Conservation (phyloP, 2,113 vertebrate species). For the Silurus meridionalis region DNA sequence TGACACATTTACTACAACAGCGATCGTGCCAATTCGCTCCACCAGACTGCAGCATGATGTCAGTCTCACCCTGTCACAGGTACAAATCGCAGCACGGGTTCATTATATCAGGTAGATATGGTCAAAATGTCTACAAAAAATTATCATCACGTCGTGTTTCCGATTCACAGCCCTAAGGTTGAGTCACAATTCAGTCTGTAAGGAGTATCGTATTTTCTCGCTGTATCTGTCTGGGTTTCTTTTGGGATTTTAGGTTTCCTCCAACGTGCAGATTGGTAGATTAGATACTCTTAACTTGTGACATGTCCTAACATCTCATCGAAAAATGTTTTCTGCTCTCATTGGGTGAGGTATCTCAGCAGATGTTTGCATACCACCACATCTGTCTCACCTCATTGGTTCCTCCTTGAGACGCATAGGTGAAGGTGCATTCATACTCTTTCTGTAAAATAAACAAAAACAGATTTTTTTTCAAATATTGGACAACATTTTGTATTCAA, state of each 20-base stretch:
- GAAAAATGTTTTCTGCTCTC: too few species aligned
- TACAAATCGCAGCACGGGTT: not conserved
- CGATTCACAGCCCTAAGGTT: too few species aligned
- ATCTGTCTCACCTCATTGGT: constrained; percentile 87
- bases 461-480: not conserved
- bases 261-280: too few species aligned
- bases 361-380: not conserved
- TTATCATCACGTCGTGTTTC: too few species aligned
- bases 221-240: too few species aligned
- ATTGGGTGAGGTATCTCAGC: not conserved
- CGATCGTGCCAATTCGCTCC: not conserved
- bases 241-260: too few species aligned
- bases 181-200: too few species aligned
- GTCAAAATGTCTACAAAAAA: too few species aligned
- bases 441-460: constrained; percentile 65
- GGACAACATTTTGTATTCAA: not conserved
- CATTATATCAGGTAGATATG: not conserved
- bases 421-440: constrained; percentile 82
- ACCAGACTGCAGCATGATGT: not conserved
- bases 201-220: too few species aligned
- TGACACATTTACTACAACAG: not conserved
- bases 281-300: too few species aligned
- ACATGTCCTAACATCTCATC: too few species aligned
- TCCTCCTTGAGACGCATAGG: constrained; percentile 92
- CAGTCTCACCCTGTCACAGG: not conserved